Conservation (phyloP, 2,797 vertebrate genomes). For the Morelia viridis region DNA sequence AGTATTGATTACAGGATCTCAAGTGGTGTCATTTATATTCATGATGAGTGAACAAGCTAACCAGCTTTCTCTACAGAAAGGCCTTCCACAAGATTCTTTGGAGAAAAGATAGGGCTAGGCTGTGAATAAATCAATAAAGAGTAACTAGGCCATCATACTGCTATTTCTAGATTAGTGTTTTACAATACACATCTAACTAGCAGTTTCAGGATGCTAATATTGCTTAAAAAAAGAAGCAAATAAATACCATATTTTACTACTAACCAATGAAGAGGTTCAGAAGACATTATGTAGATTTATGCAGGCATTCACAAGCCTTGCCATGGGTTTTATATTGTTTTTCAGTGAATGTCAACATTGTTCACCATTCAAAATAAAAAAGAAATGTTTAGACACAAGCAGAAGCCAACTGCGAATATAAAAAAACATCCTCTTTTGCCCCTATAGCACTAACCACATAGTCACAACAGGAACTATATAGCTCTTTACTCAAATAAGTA, state of each 20-base stretch:
- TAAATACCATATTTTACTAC: neutral
- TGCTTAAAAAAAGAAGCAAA: neutral
- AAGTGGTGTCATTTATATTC: neutral
- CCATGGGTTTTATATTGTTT: conserved; percentile 5
- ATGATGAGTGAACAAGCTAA: neutral
- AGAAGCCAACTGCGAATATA: conserved; percentile 21
- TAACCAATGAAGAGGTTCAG: conserved; percentile 20
- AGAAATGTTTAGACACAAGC: conserved; percentile 6
- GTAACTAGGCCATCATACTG: neutral
- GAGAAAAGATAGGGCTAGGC: neutral
- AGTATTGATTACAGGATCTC: neutral
- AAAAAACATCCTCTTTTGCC: conserved; percentile 38
- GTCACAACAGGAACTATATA: conserved; percentile 32
- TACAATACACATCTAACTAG: neutral
- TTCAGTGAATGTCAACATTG: conserved; percentile 28
- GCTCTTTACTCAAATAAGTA: conserved; percentile 27
- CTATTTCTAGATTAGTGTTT: neutral
- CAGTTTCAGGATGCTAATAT: neutral
- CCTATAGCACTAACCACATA: conserved; percentile 43
- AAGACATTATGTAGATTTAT: conserved; percentile 24
- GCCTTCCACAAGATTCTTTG: neutral
- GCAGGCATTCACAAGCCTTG: conserved; percentile 12
- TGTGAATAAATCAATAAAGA: neutral
- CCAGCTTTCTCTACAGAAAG: neutral
- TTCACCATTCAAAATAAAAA: conserved; percentile 35